Conservation (phyloP, 2,113 vertebrate species). For the Rhynchopsitta pachyrhyncha region DNA sequence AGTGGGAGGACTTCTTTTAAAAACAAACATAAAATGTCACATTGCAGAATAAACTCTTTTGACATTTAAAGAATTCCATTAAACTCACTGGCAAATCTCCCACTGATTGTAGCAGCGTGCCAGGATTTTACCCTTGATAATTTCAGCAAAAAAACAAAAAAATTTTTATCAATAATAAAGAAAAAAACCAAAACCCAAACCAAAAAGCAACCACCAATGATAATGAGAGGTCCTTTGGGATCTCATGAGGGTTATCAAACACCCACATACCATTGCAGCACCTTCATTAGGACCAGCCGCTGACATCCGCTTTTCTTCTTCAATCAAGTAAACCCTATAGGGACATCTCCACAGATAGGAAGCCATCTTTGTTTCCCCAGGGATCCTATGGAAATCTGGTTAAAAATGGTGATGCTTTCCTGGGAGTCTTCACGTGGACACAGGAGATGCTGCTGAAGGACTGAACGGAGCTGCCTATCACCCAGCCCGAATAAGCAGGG, state of each 20-base stretch:
- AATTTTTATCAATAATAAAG: background rate
- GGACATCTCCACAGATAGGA: background rate
- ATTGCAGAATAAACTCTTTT: background rate
- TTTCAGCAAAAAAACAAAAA: background rate
- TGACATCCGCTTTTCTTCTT: background rate
- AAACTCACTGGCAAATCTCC: background rate
- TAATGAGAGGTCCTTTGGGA: background rate
- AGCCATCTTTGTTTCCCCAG: background rate
- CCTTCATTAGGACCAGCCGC: background rate
- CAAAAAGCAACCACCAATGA: background rate
- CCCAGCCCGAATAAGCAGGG: background rate
- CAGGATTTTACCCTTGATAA: background rate
- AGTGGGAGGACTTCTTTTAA: background rate
- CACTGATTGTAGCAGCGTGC: background rate
- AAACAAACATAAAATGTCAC: background rate
- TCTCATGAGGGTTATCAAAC: background rate
- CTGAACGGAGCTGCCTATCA: background rate
- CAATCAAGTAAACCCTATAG: background rate
- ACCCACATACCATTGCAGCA: constrained; percentile 7
- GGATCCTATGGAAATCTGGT: background rate
- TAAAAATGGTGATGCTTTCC: background rate
- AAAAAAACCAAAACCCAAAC: background rate
- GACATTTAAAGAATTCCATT: background rate
- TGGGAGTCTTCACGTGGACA: background rate
- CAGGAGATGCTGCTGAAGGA: background rate